Evolutionary conservation across 1,140 invertebrate species (phyloP).

Genomic region (Elysia chlorotica): DNA sequence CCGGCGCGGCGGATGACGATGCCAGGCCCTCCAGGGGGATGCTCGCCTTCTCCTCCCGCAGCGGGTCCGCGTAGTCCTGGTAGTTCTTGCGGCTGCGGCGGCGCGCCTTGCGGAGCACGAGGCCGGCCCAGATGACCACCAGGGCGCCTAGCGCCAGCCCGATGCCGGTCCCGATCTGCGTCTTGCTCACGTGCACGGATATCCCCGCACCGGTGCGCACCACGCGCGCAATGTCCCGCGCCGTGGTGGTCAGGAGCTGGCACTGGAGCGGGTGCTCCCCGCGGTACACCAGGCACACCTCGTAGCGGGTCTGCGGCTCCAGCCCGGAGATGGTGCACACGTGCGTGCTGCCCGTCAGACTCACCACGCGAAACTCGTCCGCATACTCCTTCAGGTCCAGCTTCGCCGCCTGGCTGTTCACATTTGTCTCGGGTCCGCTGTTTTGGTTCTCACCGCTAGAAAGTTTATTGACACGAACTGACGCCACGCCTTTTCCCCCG

Average conservation of each 20-base stretch:
- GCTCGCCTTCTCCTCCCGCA: slow-evolving; percentile 51
- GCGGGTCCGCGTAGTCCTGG: slow-evolving; percentile 56
- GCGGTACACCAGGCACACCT: slow-evolving; percentile 63
- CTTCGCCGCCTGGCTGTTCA: no score
- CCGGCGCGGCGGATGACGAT: no score
- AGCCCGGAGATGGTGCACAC: slow-evolving; percentile 63
- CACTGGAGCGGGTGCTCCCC: slow-evolving; percentile 60
- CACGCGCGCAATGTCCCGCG: slow-evolving; percentile 34
- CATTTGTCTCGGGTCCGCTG: neutral
- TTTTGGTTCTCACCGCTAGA: neutral
- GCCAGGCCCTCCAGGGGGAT: slow-evolving; percentile 61
- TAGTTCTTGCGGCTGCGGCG: slow-evolving; percentile 53
- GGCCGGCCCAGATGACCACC: slow-evolving; percentile 40
- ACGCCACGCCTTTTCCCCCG: neutral
- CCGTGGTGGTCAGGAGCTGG: slow-evolving; percentile 47
- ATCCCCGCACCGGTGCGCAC: slow-evolving; percentile 44
- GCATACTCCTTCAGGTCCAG: no score
- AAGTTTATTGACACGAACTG: neutral
- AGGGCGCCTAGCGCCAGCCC: slow-evolving; percentile 41
- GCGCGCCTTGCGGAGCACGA: slow-evolving; percentile 47
- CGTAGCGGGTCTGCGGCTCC: slow-evolving; percentile 59
- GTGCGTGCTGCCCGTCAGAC: slow-evolving; percentile 40
- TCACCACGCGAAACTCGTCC: slow-evolving; percentile 37
- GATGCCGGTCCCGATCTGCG: slow-evolving; percentile 50
- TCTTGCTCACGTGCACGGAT: slow-evolving; percentile 38